A percentile compares a stretch with the other conserved stretches of the same genome.
Evolutionary conservation across 2,888 invertebrate species (phyloP).

Genomic region (Stenchaetothrips biformis): DNA sequence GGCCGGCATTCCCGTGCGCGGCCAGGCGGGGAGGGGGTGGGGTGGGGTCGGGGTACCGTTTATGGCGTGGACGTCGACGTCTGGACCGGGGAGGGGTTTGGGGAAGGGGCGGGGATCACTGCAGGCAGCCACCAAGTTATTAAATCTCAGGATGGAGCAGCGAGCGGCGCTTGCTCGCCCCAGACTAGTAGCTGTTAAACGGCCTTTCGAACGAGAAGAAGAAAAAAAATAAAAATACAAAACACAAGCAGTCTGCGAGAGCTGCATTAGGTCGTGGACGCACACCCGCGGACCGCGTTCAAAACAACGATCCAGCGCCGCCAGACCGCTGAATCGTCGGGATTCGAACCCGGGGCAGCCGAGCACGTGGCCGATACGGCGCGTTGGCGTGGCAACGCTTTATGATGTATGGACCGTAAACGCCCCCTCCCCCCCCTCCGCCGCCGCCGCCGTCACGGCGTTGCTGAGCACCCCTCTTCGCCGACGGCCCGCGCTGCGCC

Average conservation of each 20-base stretch:
- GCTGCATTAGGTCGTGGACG: not conserved
- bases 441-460: too few species aligned
- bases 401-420: conserved; percentile 7
- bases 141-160: conserved; percentile 1
- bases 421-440: not conserved
- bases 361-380: not conserved
- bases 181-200: not conserved
- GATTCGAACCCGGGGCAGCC: not conserved
- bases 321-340: not conserved
- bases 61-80: not conserved
- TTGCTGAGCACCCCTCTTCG: too few species aligned
- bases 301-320: not conserved
- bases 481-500: too few species aligned
- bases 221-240: too few species aligned
- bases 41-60: too few species aligned
- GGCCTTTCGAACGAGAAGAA: not conserved
- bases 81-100: not conserved
- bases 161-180: not conserved
- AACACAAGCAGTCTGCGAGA: too few species aligned
- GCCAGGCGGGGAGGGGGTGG: not conserved
- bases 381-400: conserved; percentile 7
- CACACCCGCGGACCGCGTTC: not conserved
- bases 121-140: not conserved
- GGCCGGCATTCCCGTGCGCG: too few species aligned
- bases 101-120: not conserved